These are phyloP conservation scores for Pempheris klunzingeri DNA, from an alignment of 2,797 vertebrate species.

Conservation along the genomic window DNA sequence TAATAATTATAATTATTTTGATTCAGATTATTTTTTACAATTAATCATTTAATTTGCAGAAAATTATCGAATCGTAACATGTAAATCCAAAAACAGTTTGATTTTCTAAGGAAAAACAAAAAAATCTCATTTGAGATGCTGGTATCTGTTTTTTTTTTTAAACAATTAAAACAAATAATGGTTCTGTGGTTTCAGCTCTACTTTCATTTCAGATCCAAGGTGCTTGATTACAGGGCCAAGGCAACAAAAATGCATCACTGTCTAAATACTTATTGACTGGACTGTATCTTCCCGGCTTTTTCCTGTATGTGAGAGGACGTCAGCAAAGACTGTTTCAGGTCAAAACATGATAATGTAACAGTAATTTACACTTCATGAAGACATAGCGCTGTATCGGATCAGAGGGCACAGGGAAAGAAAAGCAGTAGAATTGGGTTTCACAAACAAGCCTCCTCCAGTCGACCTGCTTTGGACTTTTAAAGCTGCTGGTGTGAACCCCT, in stretches of 20 bases:
- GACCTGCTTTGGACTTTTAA: constrained; percentile 74
- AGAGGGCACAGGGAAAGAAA: constrained; percentile 50
- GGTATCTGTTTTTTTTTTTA: background rate
- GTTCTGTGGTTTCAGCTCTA: background rate
- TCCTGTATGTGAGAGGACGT: constrained; percentile 3
- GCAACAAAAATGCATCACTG: background rate
- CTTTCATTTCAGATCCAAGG: background rate
- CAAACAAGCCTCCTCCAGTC: constrained; percentile 57
- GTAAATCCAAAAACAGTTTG: background rate
- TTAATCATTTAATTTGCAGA: background rate
- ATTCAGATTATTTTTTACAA: no score
- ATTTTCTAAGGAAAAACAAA: background rate
- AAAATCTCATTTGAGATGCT: background rate
- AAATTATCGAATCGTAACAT: background rate
- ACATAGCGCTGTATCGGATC: constrained; percentile 33
- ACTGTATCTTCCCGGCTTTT: background rate
- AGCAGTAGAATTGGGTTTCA: constrained; percentile 59
- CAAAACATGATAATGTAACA: constrained; percentile 17
- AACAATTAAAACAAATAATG: background rate
- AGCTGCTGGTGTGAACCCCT: constrained; percentile 69
- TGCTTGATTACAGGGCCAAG: background rate
- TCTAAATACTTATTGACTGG: background rate
- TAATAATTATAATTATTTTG: no score
- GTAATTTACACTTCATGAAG: constrained; percentile 42
- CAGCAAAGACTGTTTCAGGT: constrained; percentile 1